These are phyloP conservation scores for Scaptomyza hsui DNA, from an alignment of 1,140 invertebrate species.

Conservation along the genomic window DNA sequence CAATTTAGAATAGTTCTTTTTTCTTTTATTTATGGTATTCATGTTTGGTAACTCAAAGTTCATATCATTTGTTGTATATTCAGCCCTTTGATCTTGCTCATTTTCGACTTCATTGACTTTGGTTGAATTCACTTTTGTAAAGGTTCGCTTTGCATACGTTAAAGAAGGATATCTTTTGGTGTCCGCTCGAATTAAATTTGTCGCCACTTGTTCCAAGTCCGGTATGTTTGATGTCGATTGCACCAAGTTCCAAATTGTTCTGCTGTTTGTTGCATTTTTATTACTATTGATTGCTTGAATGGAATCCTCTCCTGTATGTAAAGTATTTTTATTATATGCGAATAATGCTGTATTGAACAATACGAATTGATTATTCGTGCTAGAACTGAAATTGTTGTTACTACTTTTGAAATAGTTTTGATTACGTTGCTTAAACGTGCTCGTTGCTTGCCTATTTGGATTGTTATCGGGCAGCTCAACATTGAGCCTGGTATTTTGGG, in stretches of 20 bases:
- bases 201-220: not conserved
- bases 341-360: no score
- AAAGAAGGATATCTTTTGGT: not conserved
- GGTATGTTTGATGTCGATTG: not conserved
- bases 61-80: slow-evolving; percentile 33
- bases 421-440: slow-evolving; percentile 28
- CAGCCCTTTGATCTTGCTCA: slow-evolving; percentile 27
- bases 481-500: slow-evolving; percentile 31
- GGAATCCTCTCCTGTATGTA: no score
- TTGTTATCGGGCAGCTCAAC: not conserved
- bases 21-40: no score
- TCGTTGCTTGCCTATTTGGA: not conserved
- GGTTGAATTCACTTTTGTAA: not conserved
- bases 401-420: slow-evolving; percentile 8
- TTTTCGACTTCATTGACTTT: not conserved
- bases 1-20: not conserved
- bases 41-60: slow-evolving; percentile 17
- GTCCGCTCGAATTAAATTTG: not conserved
- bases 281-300: no score
- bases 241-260: not conserved
- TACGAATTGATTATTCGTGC: no score
- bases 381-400: not conserved
- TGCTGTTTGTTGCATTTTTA: no score
- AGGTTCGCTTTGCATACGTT: not conserved
- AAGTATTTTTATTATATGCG: no score